phyloP scores from a whole-genome alignment of 2,113 vertebrate genomes.

The Daphoenositta chrysoptera region DNA sequence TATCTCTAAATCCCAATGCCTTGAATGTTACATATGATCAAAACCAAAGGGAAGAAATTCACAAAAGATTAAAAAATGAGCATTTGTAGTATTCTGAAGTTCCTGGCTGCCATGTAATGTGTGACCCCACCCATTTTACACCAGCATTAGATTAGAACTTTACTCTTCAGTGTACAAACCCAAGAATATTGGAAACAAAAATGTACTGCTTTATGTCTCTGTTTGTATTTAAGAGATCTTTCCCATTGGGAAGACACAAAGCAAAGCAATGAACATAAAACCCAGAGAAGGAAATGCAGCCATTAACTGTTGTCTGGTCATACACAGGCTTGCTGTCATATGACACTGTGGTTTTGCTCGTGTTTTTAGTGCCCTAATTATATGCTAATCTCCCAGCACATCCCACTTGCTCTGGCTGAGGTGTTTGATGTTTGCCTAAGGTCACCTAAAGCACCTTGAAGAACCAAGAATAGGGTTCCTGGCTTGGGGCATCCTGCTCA shows the following conservation, averaged over 20 bases:
- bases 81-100: not conserved
- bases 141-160: not conserved
- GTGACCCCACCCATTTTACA: not conserved
- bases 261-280: not conserved
- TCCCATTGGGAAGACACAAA: not conserved
- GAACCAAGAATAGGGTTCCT: not conserved
- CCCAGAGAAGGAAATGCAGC: not conserved
- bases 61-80: not conserved
- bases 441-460: not conserved
- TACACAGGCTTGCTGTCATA: not conserved
- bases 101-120: not conserved
- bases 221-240: not conserved
- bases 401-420: not conserved
- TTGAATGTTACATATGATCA: not conserved
- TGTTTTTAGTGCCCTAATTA: not conserved
- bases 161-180: not conserved
- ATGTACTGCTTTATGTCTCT: not conserved
- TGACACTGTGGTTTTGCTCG: not conserved
- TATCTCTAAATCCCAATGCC: not conserved
- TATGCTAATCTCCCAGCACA: not conserved
- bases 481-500: not conserved
- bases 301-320: not conserved
- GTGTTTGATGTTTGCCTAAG: not conserved
- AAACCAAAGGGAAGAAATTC: not conserved
- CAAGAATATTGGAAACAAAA: not conserved